Percentiles rank a stretch among this genome's conserved stretches.
Evolutionary conservation across 2,888 invertebrate species (phyloP).

Genomic region (Tinea semifulvella): DNA sequence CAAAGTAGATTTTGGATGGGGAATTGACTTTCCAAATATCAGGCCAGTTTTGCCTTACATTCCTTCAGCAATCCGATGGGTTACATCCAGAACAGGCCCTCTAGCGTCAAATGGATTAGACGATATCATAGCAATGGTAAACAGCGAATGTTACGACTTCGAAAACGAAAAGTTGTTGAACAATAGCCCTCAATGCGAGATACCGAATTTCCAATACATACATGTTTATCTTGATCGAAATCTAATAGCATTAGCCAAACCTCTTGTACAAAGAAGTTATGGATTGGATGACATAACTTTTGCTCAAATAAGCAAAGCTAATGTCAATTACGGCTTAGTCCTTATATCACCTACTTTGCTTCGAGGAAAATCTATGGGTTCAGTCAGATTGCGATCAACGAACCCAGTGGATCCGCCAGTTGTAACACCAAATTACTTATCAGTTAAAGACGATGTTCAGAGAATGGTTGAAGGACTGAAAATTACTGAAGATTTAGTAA

Average conservation of each 20-base stretch:
- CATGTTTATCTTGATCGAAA: conserved; percentile 11
- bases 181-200: neutral
- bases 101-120: conserved; percentile 1
- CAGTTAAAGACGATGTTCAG: conserved; percentile 1
- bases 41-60: conserved; percentile 1
- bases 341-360: conserved; percentile 14
- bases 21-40: conserved; percentile 4
- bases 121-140: conserved; percentile 1
- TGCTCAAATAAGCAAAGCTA: conserved; percentile 7
- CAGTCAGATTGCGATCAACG: neutral
- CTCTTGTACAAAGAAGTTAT: neutral
- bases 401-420: conserved; percentile 7
- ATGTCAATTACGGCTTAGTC: conserved; percentile 2
- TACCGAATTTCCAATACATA: conserved; percentile 11
- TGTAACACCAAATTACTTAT: conserved; percentile 11
- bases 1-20: conserved; percentile 25
- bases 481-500: conserved; percentile 20
- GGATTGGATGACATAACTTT: conserved; percentile 8
- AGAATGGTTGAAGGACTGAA: conserved; percentile 5
- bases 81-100: neutral
- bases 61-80: conserved; percentile 1
- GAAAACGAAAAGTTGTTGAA: neutral
- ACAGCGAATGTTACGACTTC: conserved; percentile 8
- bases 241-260: conserved; percentile 6
- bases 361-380: neutral